Evolutionary conservation across 2,888 invertebrate genomes (phyloP).

Genomic region (Tholera decimalis): DNA sequence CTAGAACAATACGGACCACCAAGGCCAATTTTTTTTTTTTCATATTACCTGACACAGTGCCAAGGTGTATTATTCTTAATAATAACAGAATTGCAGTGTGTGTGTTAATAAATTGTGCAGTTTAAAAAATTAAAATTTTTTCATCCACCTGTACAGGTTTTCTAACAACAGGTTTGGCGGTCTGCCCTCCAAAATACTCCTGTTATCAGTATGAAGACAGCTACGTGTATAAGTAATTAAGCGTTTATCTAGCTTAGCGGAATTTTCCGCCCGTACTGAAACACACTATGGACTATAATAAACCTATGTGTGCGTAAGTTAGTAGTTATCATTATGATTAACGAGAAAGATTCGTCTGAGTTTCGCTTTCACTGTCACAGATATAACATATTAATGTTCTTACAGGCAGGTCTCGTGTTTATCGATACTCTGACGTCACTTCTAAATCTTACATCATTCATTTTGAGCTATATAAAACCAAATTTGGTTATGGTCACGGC

Average conservation of each 20-base stretch:
- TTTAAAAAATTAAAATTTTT: too few relatives aligned
- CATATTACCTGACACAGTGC: too few relatives aligned
- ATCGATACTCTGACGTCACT: slow-evolving; percentile 10
- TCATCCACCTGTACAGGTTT: too few relatives aligned
- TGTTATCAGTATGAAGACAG: slow-evolving; percentile 34
- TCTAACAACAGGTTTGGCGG: slow-evolving; percentile 3
- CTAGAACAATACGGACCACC: too few relatives aligned
- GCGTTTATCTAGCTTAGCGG: slow-evolving; percentile 22
- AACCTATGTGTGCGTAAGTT: background rate
- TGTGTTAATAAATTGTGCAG: slow-evolving; percentile 3
- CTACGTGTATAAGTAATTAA: slow-evolving; percentile 25
- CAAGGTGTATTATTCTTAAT: background rate
- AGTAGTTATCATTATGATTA: slow-evolving; percentile 5
- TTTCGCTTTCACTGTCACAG: slow-evolving; percentile 15
- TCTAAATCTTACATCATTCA: background rate
- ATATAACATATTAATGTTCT: slow-evolving; percentile 10
- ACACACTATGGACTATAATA: slow-evolving; percentile 1
- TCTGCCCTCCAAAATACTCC: slow-evolving; percentile 15
- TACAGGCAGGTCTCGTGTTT: background rate
- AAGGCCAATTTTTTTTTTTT: too few relatives aligned
- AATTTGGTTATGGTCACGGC: background rate
- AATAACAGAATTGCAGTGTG: background rate
- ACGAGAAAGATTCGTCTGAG: background rate
- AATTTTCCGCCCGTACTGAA: slow-evolving; percentile 31
- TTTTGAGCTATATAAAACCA: background rate